Evolutionary conservation across 2,797 vertebrate genomes (phyloP).

Genomic region (Notoglanidium macrostoma): DNA sequence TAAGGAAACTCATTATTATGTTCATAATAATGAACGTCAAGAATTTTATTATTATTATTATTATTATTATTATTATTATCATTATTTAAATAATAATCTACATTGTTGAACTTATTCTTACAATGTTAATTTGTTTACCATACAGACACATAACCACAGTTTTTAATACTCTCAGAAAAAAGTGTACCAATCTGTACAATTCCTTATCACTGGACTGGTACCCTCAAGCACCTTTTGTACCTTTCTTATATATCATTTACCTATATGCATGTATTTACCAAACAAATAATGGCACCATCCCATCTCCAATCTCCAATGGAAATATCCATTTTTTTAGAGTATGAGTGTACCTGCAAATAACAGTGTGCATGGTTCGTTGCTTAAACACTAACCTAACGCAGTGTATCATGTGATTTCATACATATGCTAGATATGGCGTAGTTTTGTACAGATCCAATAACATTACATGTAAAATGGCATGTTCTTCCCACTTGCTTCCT

Average conservation of each 20-base stretch:
- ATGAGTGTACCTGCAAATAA: neutral
- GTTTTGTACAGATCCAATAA: neutral
- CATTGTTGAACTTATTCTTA: neutral
- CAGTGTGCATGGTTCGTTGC: neutral
- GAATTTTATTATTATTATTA: neutral
- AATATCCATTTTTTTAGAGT: neutral
- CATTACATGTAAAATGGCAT: neutral
- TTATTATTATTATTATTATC: neutral
- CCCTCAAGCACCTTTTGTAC: neutral
- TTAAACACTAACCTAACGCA: neutral
- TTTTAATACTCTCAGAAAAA: neutral
- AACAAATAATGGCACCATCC: neutral
- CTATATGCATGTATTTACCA: neutral
- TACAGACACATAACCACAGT: neutral
- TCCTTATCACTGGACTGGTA: neutral
- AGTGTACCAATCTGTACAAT: neutral
- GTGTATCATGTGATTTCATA: neutral
- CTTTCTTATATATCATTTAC: neutral
- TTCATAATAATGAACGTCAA: neutral
- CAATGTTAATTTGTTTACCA: neutral
- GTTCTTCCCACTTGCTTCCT: conserved; percentile 8
- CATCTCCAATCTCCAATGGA: neutral
- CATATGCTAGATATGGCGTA: neutral
- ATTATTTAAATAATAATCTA: neutral
- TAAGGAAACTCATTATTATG: neutral